A percentile compares a stretch with the other conserved stretches of the same genome.
Evolutionary conservation across 2,888 invertebrate genomes (phyloP).

Genomic region (Epiblema foenella): DNA sequence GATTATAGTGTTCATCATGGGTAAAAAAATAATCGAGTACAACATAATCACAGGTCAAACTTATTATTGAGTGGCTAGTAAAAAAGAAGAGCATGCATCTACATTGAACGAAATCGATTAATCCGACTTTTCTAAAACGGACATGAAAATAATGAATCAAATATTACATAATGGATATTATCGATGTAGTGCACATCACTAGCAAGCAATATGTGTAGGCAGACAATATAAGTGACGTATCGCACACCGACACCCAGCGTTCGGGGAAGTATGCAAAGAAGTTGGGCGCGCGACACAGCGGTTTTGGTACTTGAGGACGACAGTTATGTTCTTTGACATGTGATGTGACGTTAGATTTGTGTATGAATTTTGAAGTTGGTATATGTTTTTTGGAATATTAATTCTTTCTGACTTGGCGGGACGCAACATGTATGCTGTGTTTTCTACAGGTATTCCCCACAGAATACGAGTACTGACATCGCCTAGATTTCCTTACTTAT

Average conservation of each 20-base stretch:
- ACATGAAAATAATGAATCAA: not conserved
- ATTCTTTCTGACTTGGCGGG: too few relatives aligned
- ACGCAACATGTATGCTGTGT: too few relatives aligned
- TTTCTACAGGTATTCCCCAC: too few relatives aligned
- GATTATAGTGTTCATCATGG: too few relatives aligned
- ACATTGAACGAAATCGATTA: too few relatives aligned
- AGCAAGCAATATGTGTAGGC: conserved; percentile 77
- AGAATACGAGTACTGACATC: too few relatives aligned
- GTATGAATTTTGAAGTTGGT: not conserved
- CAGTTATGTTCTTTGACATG: conserved; percentile 49
- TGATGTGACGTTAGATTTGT: not conserved
- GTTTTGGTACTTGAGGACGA: conserved; percentile 74
- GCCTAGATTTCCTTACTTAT: too few relatives aligned
- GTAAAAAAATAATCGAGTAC: too few relatives aligned
- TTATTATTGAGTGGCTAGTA: too few relatives aligned
- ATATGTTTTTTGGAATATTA: not conserved
- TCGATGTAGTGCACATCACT: conserved; percentile 66
- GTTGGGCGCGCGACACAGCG: conserved; percentile 65
- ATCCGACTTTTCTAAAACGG: not conserved
- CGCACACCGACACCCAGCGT: conserved; percentile 80
- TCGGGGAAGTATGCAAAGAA: conserved; percentile 84
- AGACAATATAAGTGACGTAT: conserved; percentile 83
- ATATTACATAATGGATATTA: conserved; percentile 26
- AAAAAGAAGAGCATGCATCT: too few relatives aligned
- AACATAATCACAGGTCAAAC: too few relatives aligned